These are phyloP conservation scores for Hiodon alosoides DNA, from an alignment of 2,113 vertebrate species.

Conservation along the genomic window DNA sequence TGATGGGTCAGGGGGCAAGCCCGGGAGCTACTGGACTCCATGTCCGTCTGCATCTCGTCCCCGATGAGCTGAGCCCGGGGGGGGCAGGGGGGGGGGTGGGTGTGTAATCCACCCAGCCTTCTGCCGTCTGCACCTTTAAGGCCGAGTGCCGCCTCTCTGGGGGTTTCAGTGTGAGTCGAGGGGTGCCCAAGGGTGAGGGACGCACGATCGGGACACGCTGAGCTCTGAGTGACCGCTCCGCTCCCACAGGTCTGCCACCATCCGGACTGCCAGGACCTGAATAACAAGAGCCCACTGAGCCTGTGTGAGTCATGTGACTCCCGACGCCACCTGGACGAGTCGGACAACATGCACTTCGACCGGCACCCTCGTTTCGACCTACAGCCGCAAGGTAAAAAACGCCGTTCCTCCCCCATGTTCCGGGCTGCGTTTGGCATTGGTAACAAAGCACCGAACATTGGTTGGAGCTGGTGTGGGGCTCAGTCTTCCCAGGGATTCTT, in stretches of 20 bases:
- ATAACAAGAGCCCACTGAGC: conserved; percentile 69
- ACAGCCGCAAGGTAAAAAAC: conserved; percentile 70
- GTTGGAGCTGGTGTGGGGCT: too few relatives aligned
- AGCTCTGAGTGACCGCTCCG: conserved; percentile 33
- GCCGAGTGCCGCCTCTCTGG: neutral
- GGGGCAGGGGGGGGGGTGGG: conserved; percentile 1
- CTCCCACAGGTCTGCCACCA: conserved; percentile 80
- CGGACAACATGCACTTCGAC: conserved; percentile 76
- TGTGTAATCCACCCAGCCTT: conserved; percentile 53
- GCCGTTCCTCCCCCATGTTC: neutral
- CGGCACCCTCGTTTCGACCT: conserved; percentile 82
- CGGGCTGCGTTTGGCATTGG: too few relatives aligned
- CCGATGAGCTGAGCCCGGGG: too few relatives aligned
- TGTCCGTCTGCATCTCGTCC: too few relatives aligned
- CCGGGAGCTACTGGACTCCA: conserved; percentile 18
- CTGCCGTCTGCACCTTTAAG: conserved; percentile 38
- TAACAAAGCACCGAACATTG: too few relatives aligned
- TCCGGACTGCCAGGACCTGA: conserved; percentile 77
- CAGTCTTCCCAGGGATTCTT: too few relatives aligned
- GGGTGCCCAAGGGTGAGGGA: neutral
- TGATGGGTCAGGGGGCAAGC: neutral
- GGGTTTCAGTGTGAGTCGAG: too few relatives aligned
- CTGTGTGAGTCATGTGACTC: conserved; percentile 82
- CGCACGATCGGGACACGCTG: neutral
- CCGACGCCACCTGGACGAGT: conserved; percentile 66